A percentile compares a stretch with the other conserved stretches of the same genome.
These are phyloP conservation scores for Antechinus stuartii DNA, from an alignment of 2,113 vertebrate species.

Conservation along the genomic window DNA sequence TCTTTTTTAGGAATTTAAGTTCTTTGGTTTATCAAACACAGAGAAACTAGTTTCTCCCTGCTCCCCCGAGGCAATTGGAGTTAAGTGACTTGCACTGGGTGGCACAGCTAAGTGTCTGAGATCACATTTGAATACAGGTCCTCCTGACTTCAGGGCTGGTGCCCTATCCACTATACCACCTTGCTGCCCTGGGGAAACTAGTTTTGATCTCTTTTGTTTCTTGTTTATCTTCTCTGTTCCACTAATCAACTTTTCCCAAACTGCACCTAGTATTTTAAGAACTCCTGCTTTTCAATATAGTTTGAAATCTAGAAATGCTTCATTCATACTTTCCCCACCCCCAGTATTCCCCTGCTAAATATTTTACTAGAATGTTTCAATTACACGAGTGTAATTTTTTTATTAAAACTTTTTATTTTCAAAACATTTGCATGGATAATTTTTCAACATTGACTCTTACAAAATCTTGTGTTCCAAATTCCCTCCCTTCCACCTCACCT, in stretches of 20 bases:
- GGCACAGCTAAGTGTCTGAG: too few relatives aligned
- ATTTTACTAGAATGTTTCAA: neutral
- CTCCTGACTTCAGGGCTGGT: too few relatives aligned
- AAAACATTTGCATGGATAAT: too few relatives aligned
- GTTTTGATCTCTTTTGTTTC: neutral
- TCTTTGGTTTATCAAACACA: neutral
- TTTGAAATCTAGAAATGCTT: neutral
- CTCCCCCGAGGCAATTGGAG: too few relatives aligned
- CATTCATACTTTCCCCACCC: neutral
- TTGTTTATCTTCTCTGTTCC: neutral
- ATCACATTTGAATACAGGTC: too few relatives aligned
- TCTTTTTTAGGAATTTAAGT: neutral
- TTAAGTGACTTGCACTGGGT: too few relatives aligned
- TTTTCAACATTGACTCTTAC: too few relatives aligned
- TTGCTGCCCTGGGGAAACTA: neutral
- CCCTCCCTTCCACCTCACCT: too few relatives aligned
- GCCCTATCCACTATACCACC: too few relatives aligned
- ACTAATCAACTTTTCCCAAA: neutral
- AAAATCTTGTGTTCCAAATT: too few relatives aligned
- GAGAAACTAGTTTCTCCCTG: neutral
- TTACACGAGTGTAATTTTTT: neutral
- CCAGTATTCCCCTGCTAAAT: neutral
- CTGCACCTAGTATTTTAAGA: neutral
- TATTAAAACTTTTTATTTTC: too few relatives aligned
- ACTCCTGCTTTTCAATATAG: neutral